Conservation (phyloP, 1,140 invertebrate species). For the Pseudomyrmex dendroicus region DNA sequence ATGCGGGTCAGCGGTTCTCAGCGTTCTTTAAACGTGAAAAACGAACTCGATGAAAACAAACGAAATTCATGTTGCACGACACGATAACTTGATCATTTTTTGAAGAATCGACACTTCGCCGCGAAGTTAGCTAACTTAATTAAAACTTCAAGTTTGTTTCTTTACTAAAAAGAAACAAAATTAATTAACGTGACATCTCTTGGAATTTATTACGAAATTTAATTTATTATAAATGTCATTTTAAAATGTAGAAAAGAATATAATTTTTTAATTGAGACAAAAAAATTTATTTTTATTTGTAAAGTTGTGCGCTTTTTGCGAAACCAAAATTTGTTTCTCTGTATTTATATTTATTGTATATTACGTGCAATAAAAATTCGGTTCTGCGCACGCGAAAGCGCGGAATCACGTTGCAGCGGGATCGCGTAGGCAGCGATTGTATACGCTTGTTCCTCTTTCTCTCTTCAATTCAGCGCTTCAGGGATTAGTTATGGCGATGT, state of each 20-base stretch:
- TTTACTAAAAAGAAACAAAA: too few species aligned
- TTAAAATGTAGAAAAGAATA: too few species aligned
- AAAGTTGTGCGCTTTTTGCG: not conserved
- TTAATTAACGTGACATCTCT: not conserved
- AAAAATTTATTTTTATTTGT: not conserved
- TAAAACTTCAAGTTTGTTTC: not conserved
- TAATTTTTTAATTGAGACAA: not conserved
- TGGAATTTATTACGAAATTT: too few species aligned
- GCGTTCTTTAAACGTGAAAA: conserved; percentile 58
- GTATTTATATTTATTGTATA: not conserved
- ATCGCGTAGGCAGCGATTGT: not conserved
- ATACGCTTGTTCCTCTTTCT: not conserved
- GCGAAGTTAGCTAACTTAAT: not conserved
- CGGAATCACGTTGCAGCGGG: not conserved
- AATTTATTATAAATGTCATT: too few species aligned
- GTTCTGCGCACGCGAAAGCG: not conserved
- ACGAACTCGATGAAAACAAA: not conserved
- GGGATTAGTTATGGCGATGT: conserved; percentile 29
- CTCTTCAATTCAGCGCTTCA: not conserved
- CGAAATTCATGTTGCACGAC: not conserved
- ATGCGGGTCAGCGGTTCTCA: conserved; percentile 80
- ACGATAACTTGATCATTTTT: conserved; percentile 8
- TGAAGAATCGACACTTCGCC: not conserved
- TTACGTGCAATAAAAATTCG: not conserved
- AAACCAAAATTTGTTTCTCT: not conserved